A percentile compares a stretch with the other conserved stretches of the same genome.
Conservation (phyloP, 2,888 invertebrate genomes). For the Agelastica alni region DNA sequence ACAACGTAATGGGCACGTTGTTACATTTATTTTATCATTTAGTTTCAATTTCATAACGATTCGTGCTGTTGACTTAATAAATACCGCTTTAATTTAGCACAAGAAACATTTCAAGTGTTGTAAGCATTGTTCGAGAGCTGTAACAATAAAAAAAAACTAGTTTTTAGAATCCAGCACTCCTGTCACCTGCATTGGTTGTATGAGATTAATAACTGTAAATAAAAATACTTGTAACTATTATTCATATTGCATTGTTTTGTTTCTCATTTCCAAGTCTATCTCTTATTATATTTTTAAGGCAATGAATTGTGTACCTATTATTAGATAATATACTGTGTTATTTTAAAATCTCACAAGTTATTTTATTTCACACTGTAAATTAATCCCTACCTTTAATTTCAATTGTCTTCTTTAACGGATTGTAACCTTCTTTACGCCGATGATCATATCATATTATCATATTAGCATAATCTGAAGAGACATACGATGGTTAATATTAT, state of each 20-base stretch:
- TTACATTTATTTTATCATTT: no score
- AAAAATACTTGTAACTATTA: constrained; percentile 57
- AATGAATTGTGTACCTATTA: constrained; percentile 60
- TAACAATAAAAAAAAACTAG: constrained; percentile 37
- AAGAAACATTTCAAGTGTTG: constrained; percentile 9
- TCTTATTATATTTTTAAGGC: constrained; percentile 48
- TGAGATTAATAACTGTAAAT: constrained; percentile 59
- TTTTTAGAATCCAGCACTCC: constrained; percentile 52
- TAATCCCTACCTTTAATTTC: no score
- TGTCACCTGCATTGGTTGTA: constrained; percentile 55
- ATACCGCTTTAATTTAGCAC: constrained; percentile 5
- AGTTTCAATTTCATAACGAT: no score
- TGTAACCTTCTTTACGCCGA: no score
- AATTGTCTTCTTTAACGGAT: no score
- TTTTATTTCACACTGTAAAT: no score
- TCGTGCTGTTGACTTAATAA: no score
- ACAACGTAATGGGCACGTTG: no score
- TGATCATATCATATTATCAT: no score
- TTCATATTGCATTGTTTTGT: constrained; percentile 60
- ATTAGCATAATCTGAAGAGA: no score
- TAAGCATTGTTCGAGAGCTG: constrained; percentile 18
- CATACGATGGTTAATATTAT: no score
- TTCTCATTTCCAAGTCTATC: constrained; percentile 58
- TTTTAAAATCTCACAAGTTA: constrained; percentile 35
- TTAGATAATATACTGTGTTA: constrained; percentile 46